Conservation (phyloP, 1,140 invertebrate genomes). For the Drosophila jambulina region DNA sequence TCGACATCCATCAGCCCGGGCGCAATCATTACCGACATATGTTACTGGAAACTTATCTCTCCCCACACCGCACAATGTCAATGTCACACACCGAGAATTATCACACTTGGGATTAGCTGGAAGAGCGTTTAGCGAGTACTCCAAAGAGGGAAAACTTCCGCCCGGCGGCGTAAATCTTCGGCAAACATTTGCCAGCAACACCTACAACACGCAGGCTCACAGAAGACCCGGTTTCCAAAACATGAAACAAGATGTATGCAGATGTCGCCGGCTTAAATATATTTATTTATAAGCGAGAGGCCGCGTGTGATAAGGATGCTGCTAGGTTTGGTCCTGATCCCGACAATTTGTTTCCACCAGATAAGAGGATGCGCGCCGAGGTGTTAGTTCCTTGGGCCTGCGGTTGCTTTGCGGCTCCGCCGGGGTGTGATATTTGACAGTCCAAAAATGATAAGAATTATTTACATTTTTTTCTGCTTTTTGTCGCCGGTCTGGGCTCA, state of each 20-base stretch:
- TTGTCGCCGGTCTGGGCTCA: constrained; percentile 6
- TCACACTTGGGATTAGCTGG: constrained; percentile 72
- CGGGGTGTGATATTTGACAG: constrained; percentile 77
- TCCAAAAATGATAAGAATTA: constrained; percentile 78
- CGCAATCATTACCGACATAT: constrained; percentile 73
- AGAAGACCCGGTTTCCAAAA: constrained; percentile 1
- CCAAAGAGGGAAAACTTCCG: constrained; percentile 57
- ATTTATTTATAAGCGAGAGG: constrained; percentile 34
- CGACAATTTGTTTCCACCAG: constrained; percentile 57
- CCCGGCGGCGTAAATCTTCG: constrained; percentile 54
- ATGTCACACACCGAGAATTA: constrained; percentile 67
- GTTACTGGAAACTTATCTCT: constrained; percentile 72
- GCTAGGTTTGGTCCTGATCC: constrained; percentile 36
- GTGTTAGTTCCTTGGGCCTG: constrained; percentile 71
- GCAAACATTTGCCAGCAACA: constrained; percentile 77
- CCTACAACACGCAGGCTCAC: constrained; percentile 51
- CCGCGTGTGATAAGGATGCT: constrained; percentile 45
- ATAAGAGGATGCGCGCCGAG: constrained; percentile 60
- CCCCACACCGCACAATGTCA: constrained; percentile 63
- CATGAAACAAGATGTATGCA: constrained; percentile 53
- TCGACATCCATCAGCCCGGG: constrained; percentile 60
- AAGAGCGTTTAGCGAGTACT: constrained; percentile 45
- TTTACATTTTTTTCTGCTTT: constrained; percentile 60
- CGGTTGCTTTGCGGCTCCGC: constrained; percentile 51
- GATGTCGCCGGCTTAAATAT: constrained; percentile 54